Conservation (phyloP, 2,797 vertebrate genomes). For the Gorsachius magnificus region DNA sequence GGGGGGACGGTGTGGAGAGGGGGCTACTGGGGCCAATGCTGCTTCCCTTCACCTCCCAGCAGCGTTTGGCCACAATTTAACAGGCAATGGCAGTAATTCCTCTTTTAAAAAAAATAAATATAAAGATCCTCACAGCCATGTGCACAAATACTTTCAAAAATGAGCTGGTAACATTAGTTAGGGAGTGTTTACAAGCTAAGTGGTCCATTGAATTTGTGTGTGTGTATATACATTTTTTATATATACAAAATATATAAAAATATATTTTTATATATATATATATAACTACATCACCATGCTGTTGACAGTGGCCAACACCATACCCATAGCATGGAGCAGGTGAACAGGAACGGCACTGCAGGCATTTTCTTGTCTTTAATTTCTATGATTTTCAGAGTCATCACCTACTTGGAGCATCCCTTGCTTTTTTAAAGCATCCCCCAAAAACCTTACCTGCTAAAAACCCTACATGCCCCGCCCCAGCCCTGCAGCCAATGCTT, state of each 20-base stretch:
- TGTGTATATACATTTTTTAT: fast-evolving
- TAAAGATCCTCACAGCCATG: background rate
- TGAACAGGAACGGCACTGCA: background rate
- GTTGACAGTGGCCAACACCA: background rate
- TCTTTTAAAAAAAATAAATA: background rate
- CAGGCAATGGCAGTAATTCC: background rate
- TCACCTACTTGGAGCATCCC: background rate
- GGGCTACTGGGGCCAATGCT: background rate
- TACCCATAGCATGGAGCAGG: fast-evolving
- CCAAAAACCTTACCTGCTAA: background rate
- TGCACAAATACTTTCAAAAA: background rate
- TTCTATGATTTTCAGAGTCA: background rate
- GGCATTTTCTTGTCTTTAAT: background rate
- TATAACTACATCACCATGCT: background rate
- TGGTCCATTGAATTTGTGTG: fast-evolving
- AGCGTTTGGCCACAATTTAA: background rate
- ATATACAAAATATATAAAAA: background rate
- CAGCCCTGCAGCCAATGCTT: fast-evolving
- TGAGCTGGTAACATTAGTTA: background rate
- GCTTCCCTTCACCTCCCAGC: background rate
- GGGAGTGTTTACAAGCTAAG: background rate
- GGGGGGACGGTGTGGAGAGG: background rate
- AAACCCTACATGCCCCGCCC: background rate
- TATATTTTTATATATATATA: too few relatives aligned
- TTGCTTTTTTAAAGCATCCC: background rate